Conservation (phyloP, 2,888 invertebrate species). For the Augiades crinisus region DNA sequence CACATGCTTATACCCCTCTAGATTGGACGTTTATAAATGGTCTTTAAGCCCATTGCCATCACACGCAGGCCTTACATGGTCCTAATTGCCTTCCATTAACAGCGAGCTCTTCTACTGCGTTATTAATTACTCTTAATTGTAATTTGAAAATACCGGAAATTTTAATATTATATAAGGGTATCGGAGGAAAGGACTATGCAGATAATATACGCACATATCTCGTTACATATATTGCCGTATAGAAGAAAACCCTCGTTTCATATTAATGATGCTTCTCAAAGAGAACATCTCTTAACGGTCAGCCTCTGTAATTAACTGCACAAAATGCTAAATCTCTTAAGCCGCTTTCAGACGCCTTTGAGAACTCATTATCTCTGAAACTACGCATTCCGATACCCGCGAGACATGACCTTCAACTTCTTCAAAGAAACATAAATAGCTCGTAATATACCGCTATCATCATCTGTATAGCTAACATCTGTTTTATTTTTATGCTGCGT, state of each 20-base stretch:
- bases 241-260: neutral
- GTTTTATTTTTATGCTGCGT: neutral
- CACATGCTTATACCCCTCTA: slow-evolving; percentile 28
- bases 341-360: slow-evolving; percentile 25
- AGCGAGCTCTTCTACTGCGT: slow-evolving; percentile 43
- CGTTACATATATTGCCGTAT: neutral
- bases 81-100: slow-evolving; percentile 73
- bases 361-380: slow-evolving; percentile 22
- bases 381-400: slow-evolving; percentile 26
- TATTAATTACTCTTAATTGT: slow-evolving; percentile 51
- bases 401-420: slow-evolving; percentile 19
- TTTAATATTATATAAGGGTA: slow-evolving; percentile 1
- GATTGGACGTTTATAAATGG: slow-evolving; percentile 47
- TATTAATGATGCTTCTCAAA: slow-evolving; percentile 21
- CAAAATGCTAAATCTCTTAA: slow-evolving; percentile 26
- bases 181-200: no score
- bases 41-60: slow-evolving; percentile 59
- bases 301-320: slow-evolving; percentile 23
- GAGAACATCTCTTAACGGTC: slow-evolving; percentile 1
- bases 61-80: slow-evolving; percentile 49
- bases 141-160: slow-evolving; percentile 18
- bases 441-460: neutral
- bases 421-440: slow-evolving; percentile 18
- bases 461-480: no score
- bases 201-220: no score